A percentile compares a stretch with the other conserved stretches of the same genome.
Conservation (phyloP, 2,113 vertebrate genomes). For the Aegithalos caudatus region DNA sequence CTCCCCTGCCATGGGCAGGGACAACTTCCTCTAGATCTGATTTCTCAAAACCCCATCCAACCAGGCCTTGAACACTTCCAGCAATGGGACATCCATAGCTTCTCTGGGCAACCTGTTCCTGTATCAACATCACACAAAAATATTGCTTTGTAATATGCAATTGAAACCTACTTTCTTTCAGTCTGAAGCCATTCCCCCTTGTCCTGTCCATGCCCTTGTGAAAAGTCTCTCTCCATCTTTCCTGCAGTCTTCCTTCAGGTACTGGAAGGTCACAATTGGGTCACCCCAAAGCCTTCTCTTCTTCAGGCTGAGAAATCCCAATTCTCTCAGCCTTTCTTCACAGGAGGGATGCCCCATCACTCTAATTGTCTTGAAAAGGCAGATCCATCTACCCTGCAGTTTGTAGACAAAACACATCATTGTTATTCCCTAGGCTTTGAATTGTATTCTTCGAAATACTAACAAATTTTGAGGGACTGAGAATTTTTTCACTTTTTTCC, state of each 20-base stretch:
- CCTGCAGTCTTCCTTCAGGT: background rate
- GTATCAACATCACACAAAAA: background rate
- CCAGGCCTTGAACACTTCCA: background rate
- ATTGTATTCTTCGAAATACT: background rate
- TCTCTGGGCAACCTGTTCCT: background rate
- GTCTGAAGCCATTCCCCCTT: background rate
- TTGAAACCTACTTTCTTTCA: background rate
- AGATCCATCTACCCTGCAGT: background rate
- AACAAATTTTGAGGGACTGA: background rate
- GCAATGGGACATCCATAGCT: background rate
- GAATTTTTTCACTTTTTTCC: background rate
- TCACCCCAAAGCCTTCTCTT: background rate
- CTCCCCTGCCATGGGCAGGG: too few relatives aligned
- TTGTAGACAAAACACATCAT: background rate
- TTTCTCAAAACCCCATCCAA: background rate
- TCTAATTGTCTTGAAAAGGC: background rate
- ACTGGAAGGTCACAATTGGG: background rate
- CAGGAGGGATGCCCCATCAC: background rate
- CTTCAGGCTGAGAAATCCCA: background rate
- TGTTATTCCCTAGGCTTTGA: background rate
- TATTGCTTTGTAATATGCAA: background rate
- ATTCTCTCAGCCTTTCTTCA: background rate
- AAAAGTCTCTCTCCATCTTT: background rate
- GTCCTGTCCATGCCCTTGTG: background rate
- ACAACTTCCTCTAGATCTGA: background rate